Evolutionary conservation across 2,113 vertebrate genomes (phyloP).

Genomic region (Colinus virginianus): DNA sequence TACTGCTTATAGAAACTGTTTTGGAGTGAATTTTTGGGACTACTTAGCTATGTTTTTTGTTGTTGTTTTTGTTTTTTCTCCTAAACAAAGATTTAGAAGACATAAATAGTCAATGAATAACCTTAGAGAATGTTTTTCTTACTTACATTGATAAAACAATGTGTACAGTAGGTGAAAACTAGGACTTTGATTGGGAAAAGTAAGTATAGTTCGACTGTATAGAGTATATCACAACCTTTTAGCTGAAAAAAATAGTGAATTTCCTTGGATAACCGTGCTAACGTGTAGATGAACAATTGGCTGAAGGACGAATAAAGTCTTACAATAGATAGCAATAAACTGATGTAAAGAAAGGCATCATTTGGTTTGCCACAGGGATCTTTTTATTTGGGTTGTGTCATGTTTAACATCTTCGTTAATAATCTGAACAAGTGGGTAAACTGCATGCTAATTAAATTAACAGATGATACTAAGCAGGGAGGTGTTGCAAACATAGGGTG

Average conservation of each 20-base stretch:
- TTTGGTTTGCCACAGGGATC: slow-evolving; percentile 39
- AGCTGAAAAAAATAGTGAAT: background rate
- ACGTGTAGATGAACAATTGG: background rate
- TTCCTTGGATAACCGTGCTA: background rate
- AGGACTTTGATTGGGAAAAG: background rate
- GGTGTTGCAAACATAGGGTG: slow-evolving; percentile 72
- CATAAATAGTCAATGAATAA: background rate
- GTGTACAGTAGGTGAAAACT: background rate
- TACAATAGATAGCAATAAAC: background rate
- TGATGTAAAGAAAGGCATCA: slow-evolving; percentile 26
- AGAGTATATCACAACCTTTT: background rate
- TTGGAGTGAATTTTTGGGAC: background rate
- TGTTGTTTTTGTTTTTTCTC: too few species aligned
- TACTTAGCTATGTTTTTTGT: too few species aligned
- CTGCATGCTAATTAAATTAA: slow-evolving; percentile 79
- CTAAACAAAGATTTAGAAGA: background rate
- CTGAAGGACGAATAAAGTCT: slow-evolving; percentile 4
- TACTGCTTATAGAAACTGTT: background rate
- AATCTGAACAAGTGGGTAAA: slow-evolving; percentile 72
- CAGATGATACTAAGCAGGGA: slow-evolving; percentile 78
- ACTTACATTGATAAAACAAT: background rate
- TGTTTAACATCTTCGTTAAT: slow-evolving; percentile 79
- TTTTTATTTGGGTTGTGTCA: slow-evolving; percentile 63
- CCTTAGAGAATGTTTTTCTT: background rate
- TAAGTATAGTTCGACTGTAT: background rate